Evolutionary conservation across 2,888 invertebrate species (phyloP).

Genomic region (Philereme vetulata): DNA sequence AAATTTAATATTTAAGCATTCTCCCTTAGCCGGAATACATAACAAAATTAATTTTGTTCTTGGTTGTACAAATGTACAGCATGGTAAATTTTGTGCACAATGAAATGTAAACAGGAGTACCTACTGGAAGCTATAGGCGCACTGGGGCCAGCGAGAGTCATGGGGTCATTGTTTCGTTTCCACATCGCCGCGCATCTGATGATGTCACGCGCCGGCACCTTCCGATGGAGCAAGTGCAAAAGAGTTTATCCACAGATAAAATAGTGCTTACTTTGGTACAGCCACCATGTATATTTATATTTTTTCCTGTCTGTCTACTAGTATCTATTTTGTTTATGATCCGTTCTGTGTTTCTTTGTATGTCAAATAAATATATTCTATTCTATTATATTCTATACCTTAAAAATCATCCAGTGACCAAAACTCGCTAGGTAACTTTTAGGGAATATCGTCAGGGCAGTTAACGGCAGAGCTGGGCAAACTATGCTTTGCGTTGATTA

Average conservation of each 20-base stretch:
- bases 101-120: slow-evolving; percentile 15
- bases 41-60: too few species aligned
- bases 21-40: not conserved
- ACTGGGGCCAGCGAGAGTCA: slow-evolving; percentile 49
- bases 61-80: not conserved
- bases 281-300: slow-evolving; percentile 5
- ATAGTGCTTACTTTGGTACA: slow-evolving; percentile 17
- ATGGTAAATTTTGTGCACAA: slow-evolving; percentile 16
- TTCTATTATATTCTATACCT: too few species aligned
- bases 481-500: too few species aligned
- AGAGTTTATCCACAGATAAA: slow-evolving; percentile 37
- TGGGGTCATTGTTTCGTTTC: slow-evolving; percentile 69
- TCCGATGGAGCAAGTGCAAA: slow-evolving; percentile 60
- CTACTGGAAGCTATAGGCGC: slow-evolving; percentile 24
- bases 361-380: too few species aligned
- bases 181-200: slow-evolving; percentile 70
- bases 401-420: too few species aligned
- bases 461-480: too few species aligned
- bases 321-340: too few species aligned
- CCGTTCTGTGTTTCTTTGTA: too few species aligned
- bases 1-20: not conserved
- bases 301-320: not conserved
- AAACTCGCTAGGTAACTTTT: too few species aligned
- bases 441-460: too few species aligned
- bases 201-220: slow-evolving; percentile 74